Conservation (phyloP, 64 coral and sea anemone genomes). For the Pocillopora verrucosa region DNA sequence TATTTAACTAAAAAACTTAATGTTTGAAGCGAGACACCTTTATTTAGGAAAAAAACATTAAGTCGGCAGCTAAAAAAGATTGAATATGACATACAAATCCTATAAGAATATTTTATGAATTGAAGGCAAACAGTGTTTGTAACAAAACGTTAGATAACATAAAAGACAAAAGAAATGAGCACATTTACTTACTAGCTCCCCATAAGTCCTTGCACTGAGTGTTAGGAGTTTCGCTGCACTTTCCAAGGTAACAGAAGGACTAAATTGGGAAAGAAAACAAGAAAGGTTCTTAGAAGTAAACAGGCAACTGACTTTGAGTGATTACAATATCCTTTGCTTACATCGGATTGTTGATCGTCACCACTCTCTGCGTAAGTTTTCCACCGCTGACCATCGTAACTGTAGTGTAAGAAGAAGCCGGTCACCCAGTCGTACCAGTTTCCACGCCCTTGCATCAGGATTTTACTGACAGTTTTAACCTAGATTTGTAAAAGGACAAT, state of each 20-base stretch:
- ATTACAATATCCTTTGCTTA: background rate
- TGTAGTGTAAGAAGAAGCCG: conserved; percentile 27
- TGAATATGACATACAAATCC: too few relatives aligned
- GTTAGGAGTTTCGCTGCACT: too few relatives aligned
- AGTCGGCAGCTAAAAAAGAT: too few relatives aligned
- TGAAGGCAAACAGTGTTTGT: conserved; percentile 8
- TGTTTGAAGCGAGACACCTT: too few relatives aligned
- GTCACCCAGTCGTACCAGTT: conserved; percentile 1
- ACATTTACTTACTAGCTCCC: background rate
- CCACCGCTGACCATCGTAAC: conserved; percentile 53
- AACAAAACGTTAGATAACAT: background rate
- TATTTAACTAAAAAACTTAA: too few relatives aligned
- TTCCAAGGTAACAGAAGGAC: too few relatives aligned
- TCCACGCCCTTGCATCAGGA: background rate
- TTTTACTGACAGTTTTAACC: conserved; percentile 11
- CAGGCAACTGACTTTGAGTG: background rate
- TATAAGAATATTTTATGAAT: conserved; percentile 8
- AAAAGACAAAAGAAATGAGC: conserved; percentile 10
- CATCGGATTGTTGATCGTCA: conserved; percentile 34
- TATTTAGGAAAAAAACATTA: too few relatives aligned
- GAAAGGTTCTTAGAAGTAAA: background rate
- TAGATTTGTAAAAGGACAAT: background rate
- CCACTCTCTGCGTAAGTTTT: conserved; percentile 46
- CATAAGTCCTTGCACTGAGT: too few relatives aligned
- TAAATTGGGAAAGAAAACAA: background rate